Conservation (phyloP, 2,113 vertebrate species). For the Melierax canorus region DNA sequence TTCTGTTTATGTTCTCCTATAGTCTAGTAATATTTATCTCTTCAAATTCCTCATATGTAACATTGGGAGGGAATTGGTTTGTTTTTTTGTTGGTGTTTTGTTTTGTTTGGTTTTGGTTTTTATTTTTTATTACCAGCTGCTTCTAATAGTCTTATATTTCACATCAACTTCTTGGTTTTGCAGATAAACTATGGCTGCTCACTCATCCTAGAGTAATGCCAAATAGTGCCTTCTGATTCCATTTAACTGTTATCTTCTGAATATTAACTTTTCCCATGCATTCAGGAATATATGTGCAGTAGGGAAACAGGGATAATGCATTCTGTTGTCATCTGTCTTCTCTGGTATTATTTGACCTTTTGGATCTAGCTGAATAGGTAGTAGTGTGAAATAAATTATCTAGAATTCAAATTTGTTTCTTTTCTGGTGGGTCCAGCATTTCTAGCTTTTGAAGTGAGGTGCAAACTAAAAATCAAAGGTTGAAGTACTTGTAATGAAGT, state of each 20-base stretch:
- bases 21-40: neutral
- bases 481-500: neutral
- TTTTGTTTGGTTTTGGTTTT: no score
- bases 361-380: neutral
- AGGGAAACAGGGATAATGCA: neutral
- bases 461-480: neutral
- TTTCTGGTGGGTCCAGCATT: neutral
- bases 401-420: neutral
- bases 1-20: neutral
- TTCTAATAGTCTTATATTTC: neutral
- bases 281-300: neutral
- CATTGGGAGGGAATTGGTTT: no score
- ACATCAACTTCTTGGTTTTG: neutral
- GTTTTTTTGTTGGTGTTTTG: no score
- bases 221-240: neutral
- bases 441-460: neutral
- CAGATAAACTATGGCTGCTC: neutral
- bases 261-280: neutral
- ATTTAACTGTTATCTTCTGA: neutral
- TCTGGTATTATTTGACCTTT: neutral
- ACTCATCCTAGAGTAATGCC: neutral
- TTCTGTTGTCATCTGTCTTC: neutral
- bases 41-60: neutral
- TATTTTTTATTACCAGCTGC: neutral
- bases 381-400: neutral